A percentile compares a stretch with the other conserved stretches of the same genome.
Conservation (phyloP, 1,140 invertebrate species). For the Liolophura sinensis region DNA sequence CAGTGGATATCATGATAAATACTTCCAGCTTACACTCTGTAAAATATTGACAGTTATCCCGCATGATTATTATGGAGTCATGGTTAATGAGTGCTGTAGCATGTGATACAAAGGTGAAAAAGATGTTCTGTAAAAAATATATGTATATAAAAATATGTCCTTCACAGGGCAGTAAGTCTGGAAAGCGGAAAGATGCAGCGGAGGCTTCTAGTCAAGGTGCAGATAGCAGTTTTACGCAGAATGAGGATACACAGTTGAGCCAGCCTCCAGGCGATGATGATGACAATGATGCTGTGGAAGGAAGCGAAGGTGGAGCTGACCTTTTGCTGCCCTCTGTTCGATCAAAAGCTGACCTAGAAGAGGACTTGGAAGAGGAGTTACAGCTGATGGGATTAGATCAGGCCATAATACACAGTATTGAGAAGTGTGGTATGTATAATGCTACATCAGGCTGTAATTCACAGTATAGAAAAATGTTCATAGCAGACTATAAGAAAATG, state of each 20-base stretch:
- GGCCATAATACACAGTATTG: slow-evolving; percentile 88
- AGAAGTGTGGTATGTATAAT: slow-evolving; percentile 73
- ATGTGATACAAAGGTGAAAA: too few relatives aligned
- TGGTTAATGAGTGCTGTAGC: too few relatives aligned
- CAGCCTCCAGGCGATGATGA: slow-evolving; percentile 45
- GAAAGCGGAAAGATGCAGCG: slow-evolving; percentile 34
- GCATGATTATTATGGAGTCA: too few relatives aligned
- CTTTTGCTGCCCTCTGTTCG: slow-evolving; percentile 28
- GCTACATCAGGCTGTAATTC: too few relatives aligned
- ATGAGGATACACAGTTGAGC: slow-evolving; percentile 34
- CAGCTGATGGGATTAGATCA: slow-evolving; percentile 85
- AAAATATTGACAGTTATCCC: too few relatives aligned
- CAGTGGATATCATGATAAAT: too few relatives aligned
- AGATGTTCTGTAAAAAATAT: too few relatives aligned
- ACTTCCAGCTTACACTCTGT: too few relatives aligned
- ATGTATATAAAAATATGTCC: too few relatives aligned
- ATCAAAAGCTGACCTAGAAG: slow-evolving; percentile 64
- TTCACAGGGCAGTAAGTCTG: too few relatives aligned
- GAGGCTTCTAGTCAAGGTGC: slow-evolving; percentile 31
- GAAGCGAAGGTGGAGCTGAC: slow-evolving; percentile 18
- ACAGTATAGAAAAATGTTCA: too few relatives aligned
- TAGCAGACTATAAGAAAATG: too few relatives aligned
- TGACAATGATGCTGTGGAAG: slow-evolving; percentile 43
- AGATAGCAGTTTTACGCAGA: slow-evolving; percentile 30
- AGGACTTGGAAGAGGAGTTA: slow-evolving; percentile 38